Evolutionary conservation across 2,888 invertebrate species (phyloP).

Genomic region (Reticulitermes lucifugus): DNA sequence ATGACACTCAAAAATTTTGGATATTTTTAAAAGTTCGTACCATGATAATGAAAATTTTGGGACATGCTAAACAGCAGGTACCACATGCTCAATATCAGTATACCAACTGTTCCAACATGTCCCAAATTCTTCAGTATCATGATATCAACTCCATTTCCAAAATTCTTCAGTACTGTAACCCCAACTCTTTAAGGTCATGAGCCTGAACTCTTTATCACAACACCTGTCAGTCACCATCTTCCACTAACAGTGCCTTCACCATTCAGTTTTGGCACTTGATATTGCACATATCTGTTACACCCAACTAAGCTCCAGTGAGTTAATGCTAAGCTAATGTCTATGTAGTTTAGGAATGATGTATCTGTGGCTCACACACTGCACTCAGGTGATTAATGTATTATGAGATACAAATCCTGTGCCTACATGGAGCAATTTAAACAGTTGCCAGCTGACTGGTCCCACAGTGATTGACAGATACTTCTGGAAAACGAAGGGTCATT

Average conservation of each 20-base stretch:
- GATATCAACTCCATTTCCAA: no score
- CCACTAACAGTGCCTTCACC: no score
- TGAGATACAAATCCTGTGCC: background rate
- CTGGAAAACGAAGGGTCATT: background rate
- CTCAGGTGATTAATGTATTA: background rate
- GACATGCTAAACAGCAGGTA: no score
- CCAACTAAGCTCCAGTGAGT: constrained; percentile 3
- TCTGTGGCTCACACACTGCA: background rate
- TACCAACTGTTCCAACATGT: background rate
- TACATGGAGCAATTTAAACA: background rate
- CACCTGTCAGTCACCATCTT: no score
- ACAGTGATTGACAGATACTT: background rate
- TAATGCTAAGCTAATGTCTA: background rate
- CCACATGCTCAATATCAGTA: no score
- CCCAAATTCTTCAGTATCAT: background rate
- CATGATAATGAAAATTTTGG: no score
- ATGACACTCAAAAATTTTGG: no score
- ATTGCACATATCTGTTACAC: constrained; percentile 21
- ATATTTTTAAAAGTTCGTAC: no score
- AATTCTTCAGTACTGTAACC: no score
- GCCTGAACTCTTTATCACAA: no score
- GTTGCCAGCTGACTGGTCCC: no score
- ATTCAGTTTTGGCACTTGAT: constrained; percentile 15
- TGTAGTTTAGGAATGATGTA: background rate
- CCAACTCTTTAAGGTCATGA: no score